phyloP scores from a whole-genome alignment of 2,113 vertebrate genomes.

The Ammodramus savannarum region DNA sequence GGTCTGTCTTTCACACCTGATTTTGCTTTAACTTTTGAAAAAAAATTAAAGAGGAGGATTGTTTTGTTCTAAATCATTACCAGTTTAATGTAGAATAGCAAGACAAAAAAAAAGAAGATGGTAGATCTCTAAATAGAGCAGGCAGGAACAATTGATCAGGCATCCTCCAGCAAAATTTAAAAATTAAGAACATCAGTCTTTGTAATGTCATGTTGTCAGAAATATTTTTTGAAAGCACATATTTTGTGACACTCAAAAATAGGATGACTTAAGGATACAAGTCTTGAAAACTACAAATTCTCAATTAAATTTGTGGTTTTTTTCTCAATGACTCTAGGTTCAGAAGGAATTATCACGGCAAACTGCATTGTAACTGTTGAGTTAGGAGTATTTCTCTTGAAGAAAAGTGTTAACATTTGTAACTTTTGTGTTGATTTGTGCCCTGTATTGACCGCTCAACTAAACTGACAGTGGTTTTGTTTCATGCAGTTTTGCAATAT shows the following conservation, averaged over 20 bases:
- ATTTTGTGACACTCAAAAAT: neutral
- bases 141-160: neutral
- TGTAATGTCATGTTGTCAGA: neutral
- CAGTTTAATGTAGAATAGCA: neutral
- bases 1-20: neutral
- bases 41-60: neutral
- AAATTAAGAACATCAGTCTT: neutral
- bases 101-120: neutral
- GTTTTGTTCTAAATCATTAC: neutral
- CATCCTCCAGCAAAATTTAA: neutral
- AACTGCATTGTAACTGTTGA: neutral
- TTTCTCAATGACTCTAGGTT: neutral
- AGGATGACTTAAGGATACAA: neutral
- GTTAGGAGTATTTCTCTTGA: neutral
- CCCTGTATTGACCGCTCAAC: neutral
- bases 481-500: neutral
- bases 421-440: neutral
- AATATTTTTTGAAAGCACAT: neutral
- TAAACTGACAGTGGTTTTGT: neutral
- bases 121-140: neutral
- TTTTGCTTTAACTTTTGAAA: neutral
- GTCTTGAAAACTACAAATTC: neutral
- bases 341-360: neutral
- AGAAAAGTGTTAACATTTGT: neutral
- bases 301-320: neutral